Percentiles rank a stretch among this genome's conserved stretches.
phyloP scores from a whole-genome alignment of 2,113 vertebrate species.

The Baryphthengus martii region DNA sequence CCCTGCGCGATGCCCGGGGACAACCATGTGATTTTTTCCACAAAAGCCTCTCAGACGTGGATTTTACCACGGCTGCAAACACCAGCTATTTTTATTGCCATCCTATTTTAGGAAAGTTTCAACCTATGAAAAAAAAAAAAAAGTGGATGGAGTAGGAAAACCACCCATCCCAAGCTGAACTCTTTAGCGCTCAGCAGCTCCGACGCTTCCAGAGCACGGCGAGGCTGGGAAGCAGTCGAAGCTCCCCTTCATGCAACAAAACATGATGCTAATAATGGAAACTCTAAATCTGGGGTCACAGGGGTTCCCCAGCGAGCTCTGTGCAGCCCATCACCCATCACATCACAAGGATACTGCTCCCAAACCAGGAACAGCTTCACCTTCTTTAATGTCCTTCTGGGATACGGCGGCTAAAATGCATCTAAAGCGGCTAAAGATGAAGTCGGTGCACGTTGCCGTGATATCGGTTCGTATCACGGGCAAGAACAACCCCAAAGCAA shows the following conservation, averaged over 20 bases:
- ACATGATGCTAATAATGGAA: neutral
- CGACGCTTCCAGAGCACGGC: accelerated
- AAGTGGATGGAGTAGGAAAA: accelerated
- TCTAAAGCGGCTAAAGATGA: neutral
- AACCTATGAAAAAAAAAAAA: too few relatives aligned
- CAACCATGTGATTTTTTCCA: neutral
- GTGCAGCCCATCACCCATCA: neutral
- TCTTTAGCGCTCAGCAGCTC: neutral
- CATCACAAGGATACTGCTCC: neutral
- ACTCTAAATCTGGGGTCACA: neutral
- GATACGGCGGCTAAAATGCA: neutral
- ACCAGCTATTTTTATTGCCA: neutral
- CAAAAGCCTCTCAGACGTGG: neutral
- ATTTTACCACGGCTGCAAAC: neutral
- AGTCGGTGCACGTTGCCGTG: neutral
- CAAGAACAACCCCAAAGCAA: neutral
- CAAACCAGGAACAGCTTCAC: neutral
- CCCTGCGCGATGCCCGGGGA: accelerated
- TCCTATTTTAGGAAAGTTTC: neutral
- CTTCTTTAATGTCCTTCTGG: neutral
- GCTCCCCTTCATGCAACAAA: neutral
- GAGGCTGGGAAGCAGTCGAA: neutral
- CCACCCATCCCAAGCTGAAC: neutral
- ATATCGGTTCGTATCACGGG: neutral
- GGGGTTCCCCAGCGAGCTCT: neutral